These are phyloP conservation scores for Lytechinus variegatus DNA, from an alignment of 35 echinoderm and acorn worm genomes.

Conservation along the genomic window DNA sequence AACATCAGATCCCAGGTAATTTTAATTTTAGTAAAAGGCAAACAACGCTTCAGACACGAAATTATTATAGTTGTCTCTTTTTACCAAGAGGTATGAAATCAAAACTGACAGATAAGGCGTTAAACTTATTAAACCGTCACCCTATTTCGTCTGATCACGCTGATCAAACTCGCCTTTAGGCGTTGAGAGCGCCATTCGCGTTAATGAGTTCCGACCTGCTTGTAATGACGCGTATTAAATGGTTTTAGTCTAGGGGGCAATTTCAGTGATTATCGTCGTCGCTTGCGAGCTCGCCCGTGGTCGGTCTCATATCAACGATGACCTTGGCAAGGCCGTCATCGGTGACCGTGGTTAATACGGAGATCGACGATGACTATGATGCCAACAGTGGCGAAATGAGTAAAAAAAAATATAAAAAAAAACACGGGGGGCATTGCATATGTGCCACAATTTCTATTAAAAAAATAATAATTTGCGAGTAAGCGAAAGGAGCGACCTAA, in stretches of 20 bases:
- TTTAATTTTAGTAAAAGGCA: neutral
- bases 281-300: neutral
- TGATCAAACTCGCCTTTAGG: neutral
- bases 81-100: neutral
- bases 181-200: neutral
- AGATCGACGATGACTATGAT: neutral
- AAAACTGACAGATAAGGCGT: neutral
- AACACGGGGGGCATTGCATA: too few relatives aligned
- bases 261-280: neutral
- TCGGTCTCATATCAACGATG: neutral
- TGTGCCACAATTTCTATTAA: too few relatives aligned
- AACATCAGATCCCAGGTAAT: neutral
- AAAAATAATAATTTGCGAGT: too few relatives aligned
- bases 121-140: neutral
- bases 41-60: neutral
- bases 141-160: neutral
- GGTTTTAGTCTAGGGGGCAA: neutral
- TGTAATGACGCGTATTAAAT: neutral
- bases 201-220: neutral
- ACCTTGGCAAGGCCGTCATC: neutral
- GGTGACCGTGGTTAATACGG: neutral
- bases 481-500: too few relatives aligned
- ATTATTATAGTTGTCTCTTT: neutral
- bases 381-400: neutral
- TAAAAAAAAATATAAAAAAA: too few relatives aligned